These are phyloP conservation scores for Coleophora flavipennella DNA, from an alignment of 2,888 invertebrate genomes.

Conservation along the genomic window DNA sequence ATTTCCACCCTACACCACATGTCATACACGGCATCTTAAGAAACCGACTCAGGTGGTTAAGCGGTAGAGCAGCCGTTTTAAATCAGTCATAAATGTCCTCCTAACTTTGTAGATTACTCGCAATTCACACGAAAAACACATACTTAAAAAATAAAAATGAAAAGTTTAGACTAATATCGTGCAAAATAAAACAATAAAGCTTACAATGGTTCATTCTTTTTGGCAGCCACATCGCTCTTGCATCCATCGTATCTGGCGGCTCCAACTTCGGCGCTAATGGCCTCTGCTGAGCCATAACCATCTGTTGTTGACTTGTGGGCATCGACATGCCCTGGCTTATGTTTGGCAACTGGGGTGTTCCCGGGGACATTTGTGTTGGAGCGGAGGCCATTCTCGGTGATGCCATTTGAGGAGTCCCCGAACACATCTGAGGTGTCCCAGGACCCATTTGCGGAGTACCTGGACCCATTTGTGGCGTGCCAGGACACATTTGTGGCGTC, in stretches of 20 bases:
- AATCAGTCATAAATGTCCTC: too few relatives aligned
- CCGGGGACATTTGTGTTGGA: constrained; percentile 60
- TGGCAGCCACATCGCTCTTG: constrained; percentile 76
- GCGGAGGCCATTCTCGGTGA: constrained; percentile 60
- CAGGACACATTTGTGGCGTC: constrained; percentile 40
- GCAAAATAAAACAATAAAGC: constrained; percentile 52
- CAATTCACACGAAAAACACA: constrained; percentile 3
- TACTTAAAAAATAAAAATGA: constrained; percentile 10
- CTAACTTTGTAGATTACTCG: too few relatives aligned
- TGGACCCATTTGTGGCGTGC: constrained; percentile 39
- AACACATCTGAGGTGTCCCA: constrained; percentile 32
- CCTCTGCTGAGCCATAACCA: constrained; percentile 54
- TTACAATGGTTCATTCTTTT: constrained; percentile 78
- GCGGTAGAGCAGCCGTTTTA: too few relatives aligned
- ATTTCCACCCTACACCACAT: too few relatives aligned
- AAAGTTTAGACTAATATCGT: constrained; percentile 21
- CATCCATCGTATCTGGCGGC: constrained; percentile 73
- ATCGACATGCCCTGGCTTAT: constrained; percentile 57
- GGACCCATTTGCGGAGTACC: constrained; percentile 36
- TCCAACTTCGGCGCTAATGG: constrained; percentile 72
- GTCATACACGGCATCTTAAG: too few relatives aligned
- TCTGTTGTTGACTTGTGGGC: constrained; percentile 48
- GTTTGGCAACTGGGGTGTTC: constrained; percentile 56
- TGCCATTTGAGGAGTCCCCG: constrained; percentile 40
- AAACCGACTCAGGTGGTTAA: too few relatives aligned